Evolutionary conservation across 2,797 vertebrate genomes (phyloP).

Genomic region (Borostomias antarcticus): DNA sequence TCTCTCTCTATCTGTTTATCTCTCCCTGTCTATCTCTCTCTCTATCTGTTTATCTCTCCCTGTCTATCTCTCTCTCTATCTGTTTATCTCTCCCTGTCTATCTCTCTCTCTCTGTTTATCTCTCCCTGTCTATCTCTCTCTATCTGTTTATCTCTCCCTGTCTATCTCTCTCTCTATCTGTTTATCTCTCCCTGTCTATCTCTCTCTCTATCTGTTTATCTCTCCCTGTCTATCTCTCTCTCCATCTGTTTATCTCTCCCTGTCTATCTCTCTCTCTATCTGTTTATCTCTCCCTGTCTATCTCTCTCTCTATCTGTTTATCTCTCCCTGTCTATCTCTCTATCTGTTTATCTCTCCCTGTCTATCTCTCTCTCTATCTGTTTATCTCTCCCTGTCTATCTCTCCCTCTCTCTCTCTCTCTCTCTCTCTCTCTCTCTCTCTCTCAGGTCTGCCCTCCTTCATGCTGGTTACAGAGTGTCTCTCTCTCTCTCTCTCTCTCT

Average conservation of each 20-base stretch:
- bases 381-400: background rate
- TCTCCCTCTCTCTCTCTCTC: background rate
- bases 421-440: background rate
- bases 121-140: background rate
- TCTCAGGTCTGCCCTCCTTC: slow-evolving; percentile 85
- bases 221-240: slow-evolving; percentile 1
- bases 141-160: background rate
- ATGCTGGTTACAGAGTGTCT: slow-evolving; percentile 86
- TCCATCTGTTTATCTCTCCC: background rate
- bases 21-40: background rate
- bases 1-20: background rate
- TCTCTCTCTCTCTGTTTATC: background rate
- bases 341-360: too few species aligned
- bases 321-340: background rate
- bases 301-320: too few species aligned
- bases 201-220: background rate
- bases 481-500: slow-evolving; percentile 73
- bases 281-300: background rate
- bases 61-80: too few species aligned
- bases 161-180: too few species aligned
- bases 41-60: background rate
- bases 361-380: background rate
- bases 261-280: background rate
- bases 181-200: too few species aligned
- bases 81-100: too few species aligned